Base-by-base conservation (phyloP, 2,888 invertebrate species). In the Metacarcinus magister region DNA sequence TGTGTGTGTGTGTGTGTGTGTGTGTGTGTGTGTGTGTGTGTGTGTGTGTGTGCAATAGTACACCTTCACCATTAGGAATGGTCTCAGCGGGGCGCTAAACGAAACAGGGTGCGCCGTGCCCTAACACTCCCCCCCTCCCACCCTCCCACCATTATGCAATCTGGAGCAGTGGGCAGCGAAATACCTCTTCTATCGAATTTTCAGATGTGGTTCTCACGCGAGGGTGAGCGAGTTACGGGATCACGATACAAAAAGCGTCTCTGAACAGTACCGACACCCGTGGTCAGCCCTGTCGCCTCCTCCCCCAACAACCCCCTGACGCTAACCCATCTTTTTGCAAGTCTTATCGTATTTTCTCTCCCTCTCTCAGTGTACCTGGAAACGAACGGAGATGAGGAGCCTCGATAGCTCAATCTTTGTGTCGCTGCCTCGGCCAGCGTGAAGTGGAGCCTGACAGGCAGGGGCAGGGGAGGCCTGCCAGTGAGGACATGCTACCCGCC, bases 1-100 rank as follows among this genome's bases (percentile, higher is more conserved):
- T 82, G 75, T 67, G 94, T 67, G 75, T 67, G 94, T 94, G 89
- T 94, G 89, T 94, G 94, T 87, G 89, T 82, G 94, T 92, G 92
- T 91, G 46, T 91, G 91, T 91, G 91, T 91, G 91, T 91, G 91
- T 91, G 91, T 91, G 91, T 91, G 91, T 44, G 91, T 91, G 91
- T 91, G 3, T 91, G 91, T 92, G 92, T 92, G 92, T 60, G 60
- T 60, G 92, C 10, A n/a, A 13, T 10, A 19, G 28, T 92, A 28
- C 16, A 16, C 32, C 60, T 48, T 54, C 54, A 32, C 87, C 87
- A 87, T 39, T 75, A 75, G 28, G n/a, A 75, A 10, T 28, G 28
- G 75, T 75, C 75, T 75, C 75, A 75, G 75, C 75, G 19, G 87
- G 39, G 87, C 39, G 87, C 87, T 39, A 32, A 13, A 39, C 16